Evolutionary conservation across 2,888 invertebrate genomes (phyloP).

Genomic region (Galeopsomyia nigrocyanea): DNA sequence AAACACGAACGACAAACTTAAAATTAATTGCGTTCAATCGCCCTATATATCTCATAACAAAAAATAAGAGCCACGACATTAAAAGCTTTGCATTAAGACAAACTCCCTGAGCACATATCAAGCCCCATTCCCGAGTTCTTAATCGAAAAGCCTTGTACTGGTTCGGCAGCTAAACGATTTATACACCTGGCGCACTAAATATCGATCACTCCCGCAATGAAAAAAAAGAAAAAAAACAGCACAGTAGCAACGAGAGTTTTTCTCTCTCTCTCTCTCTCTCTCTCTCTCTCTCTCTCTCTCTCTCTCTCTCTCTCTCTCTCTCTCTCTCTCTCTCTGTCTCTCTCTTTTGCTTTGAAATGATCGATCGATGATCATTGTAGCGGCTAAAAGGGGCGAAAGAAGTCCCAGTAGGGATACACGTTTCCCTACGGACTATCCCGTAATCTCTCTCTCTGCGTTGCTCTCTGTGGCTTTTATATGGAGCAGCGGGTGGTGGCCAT

Average conservation of each 20-base stretch:
- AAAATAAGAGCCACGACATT: conserved; percentile 1
- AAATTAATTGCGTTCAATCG: too few relatives aligned
- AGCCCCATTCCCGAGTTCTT: conserved; percentile 22
- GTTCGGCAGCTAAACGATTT: conserved; percentile 44
- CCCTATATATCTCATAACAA: too few relatives aligned
- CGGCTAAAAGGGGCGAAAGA: conserved; percentile 61
- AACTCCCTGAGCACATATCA: not conserved
- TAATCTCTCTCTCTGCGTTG: conserved; percentile 17
- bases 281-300: too few relatives aligned
- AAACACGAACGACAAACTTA: too few relatives aligned
- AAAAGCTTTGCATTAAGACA: conserved; percentile 4
- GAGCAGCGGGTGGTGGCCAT: too few relatives aligned
- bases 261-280: too few relatives aligned
- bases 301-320: too few relatives aligned
- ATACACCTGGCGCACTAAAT: conserved; percentile 31
- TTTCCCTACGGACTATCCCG: not conserved
- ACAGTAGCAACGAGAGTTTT: not conserved
- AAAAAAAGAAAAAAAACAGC: conserved; percentile 9
- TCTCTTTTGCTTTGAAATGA: too few relatives aligned
- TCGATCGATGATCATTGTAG: too few relatives aligned
- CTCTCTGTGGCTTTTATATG: too few relatives aligned
- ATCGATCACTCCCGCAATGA: conserved; percentile 35
- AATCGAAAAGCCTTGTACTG: conserved; percentile 45
- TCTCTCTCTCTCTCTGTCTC: too few relatives aligned
- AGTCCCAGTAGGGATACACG: conserved; percentile 66